Conservation (phyloP, 2,888 invertebrate species). For the Anoncus sp. region DNA sequence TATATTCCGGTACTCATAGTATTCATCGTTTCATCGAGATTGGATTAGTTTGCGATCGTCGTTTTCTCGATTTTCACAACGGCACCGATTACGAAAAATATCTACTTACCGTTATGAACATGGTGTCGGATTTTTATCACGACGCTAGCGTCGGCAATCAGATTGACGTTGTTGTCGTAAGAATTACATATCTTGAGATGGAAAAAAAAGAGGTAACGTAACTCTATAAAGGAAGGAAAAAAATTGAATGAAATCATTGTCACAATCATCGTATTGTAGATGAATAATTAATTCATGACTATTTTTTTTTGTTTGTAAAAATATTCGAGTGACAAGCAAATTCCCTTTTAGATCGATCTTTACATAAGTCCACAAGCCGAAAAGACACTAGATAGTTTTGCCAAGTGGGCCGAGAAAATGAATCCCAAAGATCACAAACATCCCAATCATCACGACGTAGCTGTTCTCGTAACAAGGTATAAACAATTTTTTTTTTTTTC, state of each 20-base stretch:
- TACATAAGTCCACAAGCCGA: slow-evolving; percentile 84
- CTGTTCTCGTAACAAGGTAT: slow-evolving; percentile 91
- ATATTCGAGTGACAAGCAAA: too few species aligned
- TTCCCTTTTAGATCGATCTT: slow-evolving; percentile 82
- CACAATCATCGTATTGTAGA: too few species aligned
- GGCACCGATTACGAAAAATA: slow-evolving; percentile 92
- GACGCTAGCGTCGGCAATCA: slow-evolving; percentile 95
- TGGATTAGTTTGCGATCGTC: slow-evolving; percentile 92
- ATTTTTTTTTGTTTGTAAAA: too few species aligned
- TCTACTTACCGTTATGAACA: slow-evolving; percentile 95
- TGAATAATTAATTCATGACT: too few species aligned
- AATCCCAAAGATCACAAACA: slow-evolving; percentile 91
- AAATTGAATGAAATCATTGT: too few species aligned
- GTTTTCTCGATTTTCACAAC: slow-evolving; percentile 93
- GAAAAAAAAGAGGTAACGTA: slow-evolving; percentile 84
- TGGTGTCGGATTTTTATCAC: slow-evolving; percentile 92
- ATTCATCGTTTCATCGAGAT: slow-evolving; percentile 92
- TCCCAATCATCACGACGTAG: slow-evolving; percentile 95
- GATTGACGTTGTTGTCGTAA: slow-evolving; percentile 93
- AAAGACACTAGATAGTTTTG: slow-evolving; percentile 86
- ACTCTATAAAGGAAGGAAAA: too few species aligned
- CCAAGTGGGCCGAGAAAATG: slow-evolving; percentile 87
- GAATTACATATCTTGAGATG: slow-evolving; percentile 90
- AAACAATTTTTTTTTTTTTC: slow-evolving; percentile 4
- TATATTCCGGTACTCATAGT: slow-evolving; percentile 87